phyloP scores from a whole-genome alignment of 2,797 vertebrate genomes.

The Anniella stebbinsi region DNA sequence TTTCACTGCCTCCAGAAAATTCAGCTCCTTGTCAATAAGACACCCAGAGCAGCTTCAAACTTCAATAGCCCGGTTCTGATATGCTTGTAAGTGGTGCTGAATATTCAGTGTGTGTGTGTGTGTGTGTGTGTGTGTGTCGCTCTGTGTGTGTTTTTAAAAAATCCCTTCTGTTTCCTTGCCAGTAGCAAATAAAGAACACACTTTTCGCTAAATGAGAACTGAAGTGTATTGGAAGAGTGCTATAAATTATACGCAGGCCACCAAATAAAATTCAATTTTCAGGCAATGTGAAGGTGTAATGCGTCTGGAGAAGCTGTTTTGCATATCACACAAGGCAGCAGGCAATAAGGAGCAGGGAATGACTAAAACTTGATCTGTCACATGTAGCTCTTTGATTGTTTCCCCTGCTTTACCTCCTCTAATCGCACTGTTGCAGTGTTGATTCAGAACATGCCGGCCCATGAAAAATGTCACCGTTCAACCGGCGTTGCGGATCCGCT shows the following conservation, averaged over 20 bases:
- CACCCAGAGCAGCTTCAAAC: constrained; percentile 44
- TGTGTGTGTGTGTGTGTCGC: constrained; percentile 22
- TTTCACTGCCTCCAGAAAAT: constrained; percentile 47
- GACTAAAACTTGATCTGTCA: constrained; percentile 75
- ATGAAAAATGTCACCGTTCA: constrained; percentile 81
- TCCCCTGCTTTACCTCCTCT: constrained; percentile 73
- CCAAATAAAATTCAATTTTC: constrained; percentile 83
- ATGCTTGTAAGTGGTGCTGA: constrained; percentile 48
- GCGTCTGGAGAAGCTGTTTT: constrained; percentile 73
- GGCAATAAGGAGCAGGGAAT: constrained; percentile 72
- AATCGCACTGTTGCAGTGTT: constrained; percentile 79
- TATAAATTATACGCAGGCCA: constrained; percentile 77
- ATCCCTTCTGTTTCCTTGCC: constrained; percentile 63
- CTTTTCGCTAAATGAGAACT: constrained; percentile 76
- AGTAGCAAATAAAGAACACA: constrained; percentile 73
- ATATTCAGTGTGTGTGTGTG: constrained; percentile 55
- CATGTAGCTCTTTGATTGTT: constrained; percentile 70
- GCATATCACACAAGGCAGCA: constrained; percentile 82
- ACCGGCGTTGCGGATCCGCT: constrained; percentile 75
- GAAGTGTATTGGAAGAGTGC: constrained; percentile 73
- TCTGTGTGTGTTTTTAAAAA: not conserved
- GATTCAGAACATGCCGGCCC: constrained; percentile 80
- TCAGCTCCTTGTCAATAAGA: constrained; percentile 50
- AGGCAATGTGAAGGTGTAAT: constrained; percentile 75
- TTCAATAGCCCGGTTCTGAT: constrained; percentile 49